Base-by-base conservation (phyloP, 2,888 invertebrate genomes). In the Blera fallax region DNA sequence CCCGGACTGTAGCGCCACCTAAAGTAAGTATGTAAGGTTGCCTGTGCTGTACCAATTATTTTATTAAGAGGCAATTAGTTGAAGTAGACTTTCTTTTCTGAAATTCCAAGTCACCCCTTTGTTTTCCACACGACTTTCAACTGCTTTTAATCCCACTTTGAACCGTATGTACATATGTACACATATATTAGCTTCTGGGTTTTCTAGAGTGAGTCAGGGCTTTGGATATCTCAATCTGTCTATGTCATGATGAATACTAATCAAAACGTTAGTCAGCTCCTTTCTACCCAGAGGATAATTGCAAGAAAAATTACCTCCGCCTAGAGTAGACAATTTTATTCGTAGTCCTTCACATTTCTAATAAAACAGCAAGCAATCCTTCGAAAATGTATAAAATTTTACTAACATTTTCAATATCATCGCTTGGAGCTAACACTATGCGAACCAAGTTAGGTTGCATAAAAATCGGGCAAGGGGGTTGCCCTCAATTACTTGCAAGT, bases 401-500 rank as follows among this genome's bases (percentile, higher is more conserved):
- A 43, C 58, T 43, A 50, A 58, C 65, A 78, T 50, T 54, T 56
- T 69, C 64, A 14, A 45, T 40, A 54, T 79, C 83, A 78, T 79
- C 45, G n/a, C 18, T 40, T 7, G 45, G 21, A 34, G 69, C 77
- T 34, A 64, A 40, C 50, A 60, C 32, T 40, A 50, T 56, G 32
- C 45, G 24, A 50, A 67, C 73, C 43, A 18, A 60, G 40, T 52
- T 64, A 56, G 27, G 29, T 69, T 84, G 40, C 21, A 69, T 24
- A 73, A 58, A 56, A 70, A 50, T 56, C 32, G 29, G 29, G 24
- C 21, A 10, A 45, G 14, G 32, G 6, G 24, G 32, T 56, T 72
- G 29, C 40, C 69, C 74, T 34, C 80, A 80, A 85, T 85, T 85
- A 85, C 85, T 85, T 76, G 81, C 81, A 76, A 81, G 76, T 79